Evolutionary conservation across 2,797 vertebrate species (phyloP).

Genomic region (Miichthys miiuy): DNA sequence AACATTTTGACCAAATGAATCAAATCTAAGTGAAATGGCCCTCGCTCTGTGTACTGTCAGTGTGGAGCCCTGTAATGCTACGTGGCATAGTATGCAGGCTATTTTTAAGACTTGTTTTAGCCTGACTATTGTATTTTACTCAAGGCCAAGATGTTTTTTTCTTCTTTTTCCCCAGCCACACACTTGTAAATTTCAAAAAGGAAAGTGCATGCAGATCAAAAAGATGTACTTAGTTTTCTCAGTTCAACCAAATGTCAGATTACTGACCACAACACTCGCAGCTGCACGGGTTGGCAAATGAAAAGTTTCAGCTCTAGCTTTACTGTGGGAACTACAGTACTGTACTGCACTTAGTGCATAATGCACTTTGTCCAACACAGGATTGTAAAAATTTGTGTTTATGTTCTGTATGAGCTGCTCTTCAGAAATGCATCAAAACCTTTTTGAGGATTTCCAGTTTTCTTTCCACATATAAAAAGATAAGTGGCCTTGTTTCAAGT

Average conservation of each 20-base stretch:
- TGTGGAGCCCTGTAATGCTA: constrained; percentile 49
- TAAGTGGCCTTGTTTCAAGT: constrained; percentile 26
- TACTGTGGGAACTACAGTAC: constrained; percentile 17
- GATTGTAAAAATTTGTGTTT: background rate
- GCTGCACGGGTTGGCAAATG: constrained; percentile 49
- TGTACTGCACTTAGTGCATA: constrained; percentile 9
- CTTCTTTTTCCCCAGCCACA: constrained; percentile 10
- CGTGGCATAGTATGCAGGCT: constrained; percentile 56
- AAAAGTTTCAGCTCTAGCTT: constrained; percentile 31
- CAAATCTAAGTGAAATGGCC: constrained; percentile 37
- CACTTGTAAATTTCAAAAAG: constrained; percentile 48
- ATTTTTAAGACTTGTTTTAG: constrained; percentile 61
- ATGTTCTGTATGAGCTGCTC: background rate
- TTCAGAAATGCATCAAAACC: constrained; percentile 4
- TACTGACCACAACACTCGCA: constrained; percentile 55
- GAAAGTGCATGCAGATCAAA: constrained; percentile 48
- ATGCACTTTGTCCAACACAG: background rate
- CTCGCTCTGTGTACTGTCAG: constrained; percentile 52
- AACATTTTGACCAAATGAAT: constrained; percentile 42
- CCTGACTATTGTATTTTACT: constrained; percentile 55
- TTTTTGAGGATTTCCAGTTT: constrained; percentile 6
- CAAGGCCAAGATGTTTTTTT: constrained; percentile 37
- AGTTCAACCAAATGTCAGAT: constrained; percentile 53
- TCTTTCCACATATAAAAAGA: constrained; percentile 11
- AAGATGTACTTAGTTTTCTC: constrained; percentile 33